These are phyloP conservation scores for Parnassius smintheus DNA, from an alignment of 2,888 invertebrate species.

Conservation along the genomic window DNA sequence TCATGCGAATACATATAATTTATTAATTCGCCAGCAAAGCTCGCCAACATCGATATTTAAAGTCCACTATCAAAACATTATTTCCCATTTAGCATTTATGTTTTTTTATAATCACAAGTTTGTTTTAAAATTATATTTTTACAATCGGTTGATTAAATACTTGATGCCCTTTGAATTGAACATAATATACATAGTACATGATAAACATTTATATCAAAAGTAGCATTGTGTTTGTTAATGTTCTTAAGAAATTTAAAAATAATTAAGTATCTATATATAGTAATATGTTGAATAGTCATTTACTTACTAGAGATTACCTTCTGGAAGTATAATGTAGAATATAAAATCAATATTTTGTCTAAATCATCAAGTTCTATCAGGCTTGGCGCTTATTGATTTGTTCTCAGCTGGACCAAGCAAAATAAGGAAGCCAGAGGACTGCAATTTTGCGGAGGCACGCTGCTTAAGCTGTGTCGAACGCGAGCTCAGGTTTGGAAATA, in stretches of 20 bases:
- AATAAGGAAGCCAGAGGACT: constrained; percentile 49
- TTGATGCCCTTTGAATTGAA: no score
- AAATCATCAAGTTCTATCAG: constrained; percentile 39
- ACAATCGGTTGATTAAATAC: no score
- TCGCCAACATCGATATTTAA: neutral
- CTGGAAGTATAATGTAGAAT: neutral
- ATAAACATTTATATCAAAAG: neutral
- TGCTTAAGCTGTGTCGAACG: constrained; percentile 61
- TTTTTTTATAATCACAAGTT: no score
- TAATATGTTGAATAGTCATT: neutral
- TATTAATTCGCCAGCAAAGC: constrained; percentile 14
- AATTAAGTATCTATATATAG: neutral
- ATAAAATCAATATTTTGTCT: neutral
- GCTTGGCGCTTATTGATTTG: constrained; percentile 72
- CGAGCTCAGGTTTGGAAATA: constrained; percentile 62
- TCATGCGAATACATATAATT: constrained; percentile 15
- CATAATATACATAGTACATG: no score
- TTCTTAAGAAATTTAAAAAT: no score
- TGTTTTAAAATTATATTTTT: no score
- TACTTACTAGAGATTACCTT: neutral
- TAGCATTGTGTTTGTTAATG: neutral
- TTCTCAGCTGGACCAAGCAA: constrained; percentile 70
- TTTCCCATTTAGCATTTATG: no score
- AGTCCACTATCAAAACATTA: no score
- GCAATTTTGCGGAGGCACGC: constrained; percentile 42